A percentile compares a stretch with the other conserved stretches of the same genome.
phyloP scores from a whole-genome alignment of 2,797 vertebrate species.

The Acanthiza pusilla region DNA sequence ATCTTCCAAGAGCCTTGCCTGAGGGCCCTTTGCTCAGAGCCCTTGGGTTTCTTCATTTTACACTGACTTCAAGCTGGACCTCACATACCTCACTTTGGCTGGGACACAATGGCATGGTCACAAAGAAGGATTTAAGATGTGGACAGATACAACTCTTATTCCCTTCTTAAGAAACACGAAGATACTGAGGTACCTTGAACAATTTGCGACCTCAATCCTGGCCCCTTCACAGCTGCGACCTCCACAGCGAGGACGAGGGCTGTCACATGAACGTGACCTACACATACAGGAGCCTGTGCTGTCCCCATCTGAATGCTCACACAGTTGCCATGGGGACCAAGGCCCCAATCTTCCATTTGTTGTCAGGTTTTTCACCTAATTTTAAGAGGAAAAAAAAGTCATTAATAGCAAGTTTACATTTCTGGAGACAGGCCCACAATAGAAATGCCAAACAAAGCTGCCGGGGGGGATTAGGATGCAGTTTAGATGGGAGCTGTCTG shows the following conservation, averaged over 20 bases:
- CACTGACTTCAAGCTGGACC: background rate
- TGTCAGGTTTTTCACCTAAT: slow-evolving; percentile 90
- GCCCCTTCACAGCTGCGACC: slow-evolving; percentile 86
- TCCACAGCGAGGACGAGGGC: slow-evolving; percentile 87
- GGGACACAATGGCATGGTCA: background rate
- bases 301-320: slow-evolving; percentile 90
- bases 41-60: background rate
- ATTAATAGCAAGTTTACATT: slow-evolving; percentile 35
- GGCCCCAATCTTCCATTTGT: slow-evolving; percentile 84
- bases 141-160: background rate
- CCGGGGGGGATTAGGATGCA: background rate
- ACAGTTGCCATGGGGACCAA: slow-evolving; percentile 93
- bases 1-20: background rate
- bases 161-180: background rate
- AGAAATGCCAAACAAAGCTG: slow-evolving; percentile 28
- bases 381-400: slow-evolving; percentile 25
- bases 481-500: slow-evolving; percentile 30
- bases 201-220: slow-evolving; percentile 93
- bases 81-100: background rate
- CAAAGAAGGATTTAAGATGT: background rate
- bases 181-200: slow-evolving; percentile 82
- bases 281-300: slow-evolving; percentile 89
- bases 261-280: slow-evolving; percentile 88
- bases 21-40: background rate
- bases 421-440: slow-evolving; percentile 11